These are phyloP conservation scores for Sterna hirundo DNA, from an alignment of 2,113 vertebrate species.

Conservation along the genomic window DNA sequence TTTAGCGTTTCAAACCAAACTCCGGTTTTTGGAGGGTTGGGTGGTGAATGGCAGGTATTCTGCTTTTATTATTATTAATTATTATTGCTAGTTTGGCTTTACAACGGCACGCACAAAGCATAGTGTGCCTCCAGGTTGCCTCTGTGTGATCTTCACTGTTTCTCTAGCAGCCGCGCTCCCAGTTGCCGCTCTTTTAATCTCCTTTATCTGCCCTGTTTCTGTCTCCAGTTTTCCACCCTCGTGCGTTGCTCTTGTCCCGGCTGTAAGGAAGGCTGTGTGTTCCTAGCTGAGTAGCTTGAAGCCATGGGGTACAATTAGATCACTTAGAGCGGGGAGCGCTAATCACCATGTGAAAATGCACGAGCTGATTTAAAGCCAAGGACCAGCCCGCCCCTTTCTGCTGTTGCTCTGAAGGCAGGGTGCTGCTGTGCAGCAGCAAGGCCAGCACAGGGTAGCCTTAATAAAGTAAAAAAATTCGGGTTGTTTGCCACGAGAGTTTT, in stretches of 20 bases:
- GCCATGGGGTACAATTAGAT: background rate
- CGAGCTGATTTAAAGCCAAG: background rate
- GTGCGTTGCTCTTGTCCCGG: rapidly evolving
- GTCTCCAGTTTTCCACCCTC: background rate
- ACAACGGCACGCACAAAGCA: rapidly evolving
- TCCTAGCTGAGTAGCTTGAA: background rate
- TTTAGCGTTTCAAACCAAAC: background rate
- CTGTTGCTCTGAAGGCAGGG: background rate
- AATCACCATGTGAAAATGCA: background rate
- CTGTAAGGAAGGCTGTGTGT: background rate
- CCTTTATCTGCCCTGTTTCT: background rate
- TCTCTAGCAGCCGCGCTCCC: rapidly evolving
- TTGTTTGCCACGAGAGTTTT: rapidly evolving
- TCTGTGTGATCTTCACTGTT: no score
- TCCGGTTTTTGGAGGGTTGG: background rate
- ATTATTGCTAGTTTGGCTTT: background rate
- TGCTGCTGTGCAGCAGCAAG: background rate
- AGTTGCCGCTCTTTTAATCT: rapidly evolving
- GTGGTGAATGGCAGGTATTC: background rate
- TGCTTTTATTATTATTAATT: background rate
- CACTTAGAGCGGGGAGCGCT: background rate
- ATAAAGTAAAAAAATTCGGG: rapidly evolving
- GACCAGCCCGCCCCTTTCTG: background rate
- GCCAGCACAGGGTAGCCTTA: background rate
- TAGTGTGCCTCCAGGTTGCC: rapidly evolving